A percentile compares a stretch with the other conserved stretches of the same genome.
These are phyloP conservation scores for Malachius bipustulatus DNA, from an alignment of 2,888 invertebrate species.

Conservation along the genomic window DNA sequence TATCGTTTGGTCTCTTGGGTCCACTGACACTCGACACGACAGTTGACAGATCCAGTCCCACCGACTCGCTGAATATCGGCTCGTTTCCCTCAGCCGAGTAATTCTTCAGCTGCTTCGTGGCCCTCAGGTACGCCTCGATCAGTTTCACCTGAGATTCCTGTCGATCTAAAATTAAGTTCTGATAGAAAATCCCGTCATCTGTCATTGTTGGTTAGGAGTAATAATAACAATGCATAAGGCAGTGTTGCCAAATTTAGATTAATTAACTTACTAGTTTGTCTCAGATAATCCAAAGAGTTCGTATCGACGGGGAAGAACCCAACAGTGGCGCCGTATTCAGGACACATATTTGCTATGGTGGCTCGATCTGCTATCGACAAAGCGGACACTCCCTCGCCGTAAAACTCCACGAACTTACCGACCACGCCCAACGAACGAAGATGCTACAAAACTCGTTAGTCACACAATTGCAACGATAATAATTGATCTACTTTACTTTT, in stretches of 20 bases:
- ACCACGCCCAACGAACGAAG: slow-evolving; percentile 90
- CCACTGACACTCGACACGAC: slow-evolving; percentile 94
- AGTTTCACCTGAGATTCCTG: slow-evolving; percentile 60
- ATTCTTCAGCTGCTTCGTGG: slow-evolving; percentile 73
- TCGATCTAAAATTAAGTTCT: slow-evolving; percentile 51
- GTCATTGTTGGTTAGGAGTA: too few relatives aligned
- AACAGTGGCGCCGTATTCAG: slow-evolving; percentile 94
- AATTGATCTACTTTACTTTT: slow-evolving; percentile 56
- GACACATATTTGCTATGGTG: slow-evolving; percentile 98
- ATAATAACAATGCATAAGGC: not conserved
- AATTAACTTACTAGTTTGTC: slow-evolving; percentile 70
- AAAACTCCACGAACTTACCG: slow-evolving; percentile 98
- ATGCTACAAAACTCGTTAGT: slow-evolving; percentile 35
- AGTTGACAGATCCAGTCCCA: slow-evolving; percentile 72
- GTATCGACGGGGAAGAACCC: slow-evolving; percentile 90
- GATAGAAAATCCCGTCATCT: slow-evolving; percentile 6
- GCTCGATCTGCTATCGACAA: slow-evolving; percentile 94
- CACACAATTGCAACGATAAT: not conserved
- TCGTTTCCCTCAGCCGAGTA: slow-evolving; percentile 64
- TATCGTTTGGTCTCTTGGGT: slow-evolving; percentile 93
- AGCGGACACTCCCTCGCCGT: slow-evolving; percentile 82
- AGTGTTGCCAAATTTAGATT: slow-evolving; percentile 4
- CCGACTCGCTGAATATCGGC: slow-evolving; percentile 74
- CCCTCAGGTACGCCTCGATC: slow-evolving; percentile 71
- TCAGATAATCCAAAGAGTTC: slow-evolving; percentile 68